Base-by-base conservation (phyloP, 2,888 invertebrate species). In the Spodoptera littoralis region DNA sequence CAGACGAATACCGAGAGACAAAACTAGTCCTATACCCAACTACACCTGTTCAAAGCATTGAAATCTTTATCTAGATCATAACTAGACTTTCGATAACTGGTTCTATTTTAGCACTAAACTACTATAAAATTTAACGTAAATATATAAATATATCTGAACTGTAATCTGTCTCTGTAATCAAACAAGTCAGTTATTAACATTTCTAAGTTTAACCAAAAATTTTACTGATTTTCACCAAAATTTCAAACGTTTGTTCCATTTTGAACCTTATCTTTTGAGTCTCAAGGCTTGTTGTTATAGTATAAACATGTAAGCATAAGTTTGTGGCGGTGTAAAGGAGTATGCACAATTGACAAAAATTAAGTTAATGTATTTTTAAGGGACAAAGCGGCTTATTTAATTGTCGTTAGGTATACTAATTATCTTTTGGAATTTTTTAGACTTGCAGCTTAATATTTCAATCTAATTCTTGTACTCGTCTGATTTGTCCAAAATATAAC, bases 111-210 rank as follows among this genome's bases (percentile, higher is more conserved):
- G 59, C 60, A 53, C 58, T 9, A 9, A 36, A 36, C 36, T 43
- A 43, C 47, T 60, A 59, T 67, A 52, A 60, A 76, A 68, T 65
- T 57, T 57, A 13, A 60, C 52, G 59, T 56, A 62, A 70, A 68
- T 75, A 36, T 36, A 18, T 18, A 18, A 27, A 27, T 36, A 71
- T 76, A 78, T 66, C 0, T 65, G 64, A 66, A 64, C 68, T 53
- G 64, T 70, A 78, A 78, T 77, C 69, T 70, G 48, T 70, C 70
- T 53, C 53, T 67, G 46, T 71, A 77, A 79, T 77, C 75, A 75
- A 76, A 79, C 57, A 11, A 68, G 50, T 30, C 46, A 48, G 66
- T 74, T 72, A 77, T 66, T 80, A 77, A 70, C 67, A 75, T 79
- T 74, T 62, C 74, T 47, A 62, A 70, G 65, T 61, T 60, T 54